Evolutionary conservation across 1,140 invertebrate species (phyloP).

Genomic region (Drosophila nasuta): DNA sequence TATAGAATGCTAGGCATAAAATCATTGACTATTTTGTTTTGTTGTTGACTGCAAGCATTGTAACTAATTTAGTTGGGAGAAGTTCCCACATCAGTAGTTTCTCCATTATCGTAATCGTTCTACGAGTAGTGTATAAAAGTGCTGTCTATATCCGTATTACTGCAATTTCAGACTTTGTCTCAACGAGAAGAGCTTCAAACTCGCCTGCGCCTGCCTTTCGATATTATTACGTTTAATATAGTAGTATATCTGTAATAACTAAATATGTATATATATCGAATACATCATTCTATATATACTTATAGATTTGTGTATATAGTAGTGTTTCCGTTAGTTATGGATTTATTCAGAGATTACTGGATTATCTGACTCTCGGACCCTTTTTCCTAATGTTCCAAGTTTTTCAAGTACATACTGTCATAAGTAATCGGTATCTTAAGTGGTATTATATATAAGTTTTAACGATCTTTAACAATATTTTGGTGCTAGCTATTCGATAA

Average conservation of each 20-base stretch:
- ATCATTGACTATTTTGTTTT: constrained; percentile 3
- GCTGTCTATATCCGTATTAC: constrained; percentile 15
- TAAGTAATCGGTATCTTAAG: constrained; percentile 35
- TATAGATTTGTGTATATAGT: constrained; percentile 27
- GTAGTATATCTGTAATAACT: constrained; percentile 10
- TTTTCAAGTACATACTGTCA: constrained; percentile 12
- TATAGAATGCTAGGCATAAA: constrained; percentile 22
- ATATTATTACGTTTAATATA: constrained; percentile 22
- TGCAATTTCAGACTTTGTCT: constrained; percentile 68
- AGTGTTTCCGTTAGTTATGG: constrained; percentile 5
- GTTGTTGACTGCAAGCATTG: background rate
- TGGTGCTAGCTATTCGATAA: constrained; percentile 35
- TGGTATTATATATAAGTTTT: constrained; percentile 15
- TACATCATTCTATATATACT: background rate
- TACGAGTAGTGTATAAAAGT: constrained; percentile 18
- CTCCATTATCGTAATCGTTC: constrained; percentile 4
- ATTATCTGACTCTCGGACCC: constrained; percentile 1
- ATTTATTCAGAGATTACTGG: background rate
- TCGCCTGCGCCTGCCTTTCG: constrained; percentile 34
- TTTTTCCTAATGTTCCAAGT: background rate
- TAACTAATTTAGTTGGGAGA: constrained; percentile 4
- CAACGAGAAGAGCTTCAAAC: constrained; percentile 28
- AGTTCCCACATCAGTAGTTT: background rate
- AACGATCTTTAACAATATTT: constrained; percentile 39
- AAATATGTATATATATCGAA: constrained; percentile 8